phyloP scores from a whole-genome alignment of 2,113 vertebrate species.

The Pangasianodon hypophthalmus region DNA sequence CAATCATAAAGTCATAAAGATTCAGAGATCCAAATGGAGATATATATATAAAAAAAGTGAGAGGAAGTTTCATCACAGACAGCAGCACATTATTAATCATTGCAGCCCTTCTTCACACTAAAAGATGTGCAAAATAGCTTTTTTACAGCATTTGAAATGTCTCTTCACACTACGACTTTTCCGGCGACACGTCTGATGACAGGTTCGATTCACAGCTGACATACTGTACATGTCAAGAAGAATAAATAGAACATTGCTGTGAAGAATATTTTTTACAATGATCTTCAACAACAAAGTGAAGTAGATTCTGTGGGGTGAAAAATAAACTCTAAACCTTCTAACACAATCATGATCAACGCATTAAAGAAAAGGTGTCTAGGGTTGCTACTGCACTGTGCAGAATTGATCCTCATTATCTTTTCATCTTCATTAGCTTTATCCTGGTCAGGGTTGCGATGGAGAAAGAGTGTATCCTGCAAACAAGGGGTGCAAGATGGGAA shows the following conservation, averaged over 20 bases:
- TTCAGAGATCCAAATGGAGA: not conserved
- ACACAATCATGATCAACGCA: not conserved
- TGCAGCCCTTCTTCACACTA: not conserved
- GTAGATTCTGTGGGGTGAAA: not conserved
- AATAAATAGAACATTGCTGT: slow-evolving; percentile 32
- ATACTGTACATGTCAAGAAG: not conserved
- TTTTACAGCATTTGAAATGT: slow-evolving; percentile 4
- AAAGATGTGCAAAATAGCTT: slow-evolving; percentile 27
- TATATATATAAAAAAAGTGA: not conserved
- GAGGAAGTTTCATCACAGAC: slow-evolving; percentile 14
- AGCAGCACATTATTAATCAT: slow-evolving; percentile 16
- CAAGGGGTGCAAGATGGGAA: not conserved
- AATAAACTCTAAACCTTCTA: not conserved
- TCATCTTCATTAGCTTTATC: not conserved
- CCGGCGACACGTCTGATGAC: slow-evolving; percentile 1
- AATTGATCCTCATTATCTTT: not conserved
- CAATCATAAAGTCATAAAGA: slow-evolving; percentile 24
- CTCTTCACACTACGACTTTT: slow-evolving; percentile 27
- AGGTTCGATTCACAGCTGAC: slow-evolving; percentile 30
- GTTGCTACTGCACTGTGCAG: not conserved
- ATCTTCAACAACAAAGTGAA: not conserved
- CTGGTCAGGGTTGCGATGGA: not conserved
- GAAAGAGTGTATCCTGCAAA: too few species aligned
- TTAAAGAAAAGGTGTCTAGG: not conserved
- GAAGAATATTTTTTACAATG: not conserved